A percentile compares a stretch with the other conserved stretches of the same genome.
Conservation (phyloP, 2,888 invertebrate species). For the Petrolisthes manimaculis region DNA sequence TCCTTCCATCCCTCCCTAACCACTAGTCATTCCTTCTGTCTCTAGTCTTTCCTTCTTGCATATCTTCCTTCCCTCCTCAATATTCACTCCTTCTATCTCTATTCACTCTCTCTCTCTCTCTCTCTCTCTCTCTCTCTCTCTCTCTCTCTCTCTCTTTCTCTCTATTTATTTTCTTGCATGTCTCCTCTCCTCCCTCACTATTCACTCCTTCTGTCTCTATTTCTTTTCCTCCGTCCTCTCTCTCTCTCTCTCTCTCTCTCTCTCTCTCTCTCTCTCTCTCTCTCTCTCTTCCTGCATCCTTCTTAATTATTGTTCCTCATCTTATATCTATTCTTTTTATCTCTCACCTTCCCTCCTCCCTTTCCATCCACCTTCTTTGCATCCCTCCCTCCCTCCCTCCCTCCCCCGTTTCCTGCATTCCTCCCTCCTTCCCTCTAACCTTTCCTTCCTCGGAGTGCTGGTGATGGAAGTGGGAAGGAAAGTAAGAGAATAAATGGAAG, state of each 20-base stretch:
- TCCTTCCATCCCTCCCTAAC: constrained; percentile 11
- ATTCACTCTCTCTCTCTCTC: too few relatives aligned
- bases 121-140: constrained; percentile 3
- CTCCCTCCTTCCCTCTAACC: background rate
- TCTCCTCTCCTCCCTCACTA: background rate
- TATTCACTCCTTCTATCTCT: background rate
- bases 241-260: background rate
- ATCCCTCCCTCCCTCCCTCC: background rate
- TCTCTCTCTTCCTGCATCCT: background rate
- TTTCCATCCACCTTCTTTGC: background rate
- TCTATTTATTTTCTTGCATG: background rate
- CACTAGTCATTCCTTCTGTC: background rate
- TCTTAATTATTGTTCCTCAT: background rate
- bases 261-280: background rate
- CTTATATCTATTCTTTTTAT: background rate
- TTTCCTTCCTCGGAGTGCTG: background rate
- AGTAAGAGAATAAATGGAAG: background rate
- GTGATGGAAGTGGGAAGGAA: background rate
- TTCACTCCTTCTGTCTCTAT: background rate
- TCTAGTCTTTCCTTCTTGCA: background rate
- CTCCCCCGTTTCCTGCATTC: background rate
- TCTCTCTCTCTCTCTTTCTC: constrained; percentile 6
- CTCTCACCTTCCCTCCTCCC: background rate
- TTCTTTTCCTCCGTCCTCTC: background rate
- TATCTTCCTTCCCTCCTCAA: background rate